phyloP scores from a whole-genome alignment of 2,888 invertebrate genomes.

The Myopa tessellatipennis region DNA sequence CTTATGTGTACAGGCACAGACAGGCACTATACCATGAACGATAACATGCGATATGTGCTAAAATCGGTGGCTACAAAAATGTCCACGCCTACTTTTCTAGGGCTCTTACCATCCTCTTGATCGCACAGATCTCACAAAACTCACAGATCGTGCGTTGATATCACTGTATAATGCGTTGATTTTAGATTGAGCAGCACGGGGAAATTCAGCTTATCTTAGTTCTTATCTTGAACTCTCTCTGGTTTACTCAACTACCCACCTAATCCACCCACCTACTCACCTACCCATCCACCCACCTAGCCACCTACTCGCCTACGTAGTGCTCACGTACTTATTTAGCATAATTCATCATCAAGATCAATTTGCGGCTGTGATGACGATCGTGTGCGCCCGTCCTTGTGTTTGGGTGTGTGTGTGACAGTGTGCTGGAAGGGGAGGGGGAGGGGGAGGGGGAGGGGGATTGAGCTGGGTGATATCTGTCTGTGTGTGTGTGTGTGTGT shows the following conservation, averaged over 20 bases:
- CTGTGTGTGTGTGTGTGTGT: constrained; percentile 14
- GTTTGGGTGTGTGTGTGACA: constrained; percentile 1
- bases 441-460: not conserved
- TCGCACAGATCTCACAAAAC: not conserved
- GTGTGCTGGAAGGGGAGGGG: constrained; percentile 11
- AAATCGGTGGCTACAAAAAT: no score
- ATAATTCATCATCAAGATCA: constrained; percentile 32
- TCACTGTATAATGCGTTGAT: not conserved
- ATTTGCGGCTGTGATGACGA: constrained; percentile 5
- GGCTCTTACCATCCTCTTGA: no score
- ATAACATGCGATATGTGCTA: no score
- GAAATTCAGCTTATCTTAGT: not conserved
- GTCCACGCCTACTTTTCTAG: no score
- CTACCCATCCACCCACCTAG: not conserved
- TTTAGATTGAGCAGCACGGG: not conserved
- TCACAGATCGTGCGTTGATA: not conserved
- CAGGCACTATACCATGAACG: no score
- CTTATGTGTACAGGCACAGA: no score
- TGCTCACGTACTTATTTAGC: not conserved
- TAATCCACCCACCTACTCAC: not conserved
- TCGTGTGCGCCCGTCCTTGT: constrained; percentile 6
- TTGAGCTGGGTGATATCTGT: not conserved
- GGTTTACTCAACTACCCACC: not conserved
- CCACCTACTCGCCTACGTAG: not conserved
- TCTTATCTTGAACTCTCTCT: constrained; percentile 10